Percentiles rank a stretch among this genome's conserved stretches.
Evolutionary conservation across 2,888 invertebrate species (phyloP).

Genomic region (Melieria omissa): DNA sequence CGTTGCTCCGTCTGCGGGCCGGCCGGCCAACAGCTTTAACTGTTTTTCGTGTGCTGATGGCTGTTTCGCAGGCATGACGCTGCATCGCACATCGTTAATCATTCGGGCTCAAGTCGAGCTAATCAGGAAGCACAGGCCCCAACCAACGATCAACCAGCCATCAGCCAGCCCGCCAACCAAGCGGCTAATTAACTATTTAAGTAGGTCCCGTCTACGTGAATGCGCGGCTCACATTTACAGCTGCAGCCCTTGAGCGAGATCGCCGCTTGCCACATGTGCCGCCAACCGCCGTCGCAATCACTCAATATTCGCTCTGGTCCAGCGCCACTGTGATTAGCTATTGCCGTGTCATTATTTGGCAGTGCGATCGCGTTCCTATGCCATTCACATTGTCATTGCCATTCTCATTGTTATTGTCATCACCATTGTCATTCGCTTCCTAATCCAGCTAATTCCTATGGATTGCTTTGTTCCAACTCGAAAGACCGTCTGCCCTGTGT

Average conservation of each 20-base stretch:
- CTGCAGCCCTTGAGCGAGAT: too few relatives aligned
- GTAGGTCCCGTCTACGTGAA: too few relatives aligned
- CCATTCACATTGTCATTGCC: too few relatives aligned
- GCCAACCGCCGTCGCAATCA: neutral
- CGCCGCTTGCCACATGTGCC: slow-evolving; percentile 1
- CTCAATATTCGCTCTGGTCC: neutral
- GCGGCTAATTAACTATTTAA: too few relatives aligned
- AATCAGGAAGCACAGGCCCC: neutral
- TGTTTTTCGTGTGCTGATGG: slow-evolving; percentile 1
- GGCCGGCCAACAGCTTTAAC: neutral
- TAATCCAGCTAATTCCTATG: slow-evolving; percentile 24
- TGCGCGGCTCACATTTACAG: too few relatives aligned
- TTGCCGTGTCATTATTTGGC: too few relatives aligned
- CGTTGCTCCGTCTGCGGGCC: neutral
- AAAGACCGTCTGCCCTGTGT: too few relatives aligned
- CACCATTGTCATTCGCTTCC: neutral
- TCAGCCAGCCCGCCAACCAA: too few relatives aligned
- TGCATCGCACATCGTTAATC: slow-evolving; percentile 42
- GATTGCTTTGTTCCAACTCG: neutral
- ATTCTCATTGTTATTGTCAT: too few relatives aligned
- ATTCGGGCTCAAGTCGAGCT: slow-evolving; percentile 30
- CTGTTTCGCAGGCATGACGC: slow-evolving; percentile 8
- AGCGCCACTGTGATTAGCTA: too few relatives aligned
- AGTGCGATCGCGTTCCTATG: too few relatives aligned
- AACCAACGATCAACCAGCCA: too few relatives aligned